Conservation (phyloP, 2,888 invertebrate genomes). For the Ametastegia equiseti region DNA sequence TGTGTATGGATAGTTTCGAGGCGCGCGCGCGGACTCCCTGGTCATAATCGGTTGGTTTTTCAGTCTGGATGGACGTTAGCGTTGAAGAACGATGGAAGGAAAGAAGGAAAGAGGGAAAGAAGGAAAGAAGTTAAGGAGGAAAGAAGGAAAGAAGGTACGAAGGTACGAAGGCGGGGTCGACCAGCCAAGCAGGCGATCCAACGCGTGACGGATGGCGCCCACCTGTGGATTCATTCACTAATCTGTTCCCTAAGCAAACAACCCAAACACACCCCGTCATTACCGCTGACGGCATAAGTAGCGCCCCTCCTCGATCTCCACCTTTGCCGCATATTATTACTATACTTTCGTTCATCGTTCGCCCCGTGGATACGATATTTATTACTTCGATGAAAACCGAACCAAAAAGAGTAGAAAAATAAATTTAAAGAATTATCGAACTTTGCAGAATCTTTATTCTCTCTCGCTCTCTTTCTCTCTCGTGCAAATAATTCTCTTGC, state of each 20-base stretch:
- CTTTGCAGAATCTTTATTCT: too few species aligned
- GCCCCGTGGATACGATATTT: conserved; percentile 66
- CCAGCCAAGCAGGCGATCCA: conserved; percentile 58
- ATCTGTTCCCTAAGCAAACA: conserved; percentile 76
- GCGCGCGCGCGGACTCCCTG: conserved; percentile 29
- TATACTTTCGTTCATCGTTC: conserved; percentile 45
- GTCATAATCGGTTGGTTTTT: too few species aligned
- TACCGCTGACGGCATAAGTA: conserved; percentile 75
- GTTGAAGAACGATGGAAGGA: conserved; percentile 54
- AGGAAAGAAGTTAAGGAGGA: not conserved
- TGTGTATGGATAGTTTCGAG: not conserved
- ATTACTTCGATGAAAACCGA: conserved; percentile 56
- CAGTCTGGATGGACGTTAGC: conserved; percentile 42
- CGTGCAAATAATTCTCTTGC: too few species aligned
- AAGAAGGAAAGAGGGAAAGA: not conserved
- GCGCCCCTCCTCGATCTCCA: conserved; percentile 61
- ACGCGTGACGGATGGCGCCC: conserved; percentile 75
- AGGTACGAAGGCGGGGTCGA: conserved; percentile 68
- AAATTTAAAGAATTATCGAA: too few species aligned
- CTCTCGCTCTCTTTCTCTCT: too few species aligned
- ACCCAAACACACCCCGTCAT: conserved; percentile 74
- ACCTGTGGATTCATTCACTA: conserved; percentile 77
- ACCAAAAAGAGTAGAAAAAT: not conserved
- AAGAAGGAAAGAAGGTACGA: too few species aligned
- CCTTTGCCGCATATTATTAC: conserved; percentile 44